Percentiles rank a stretch among this genome's conserved stretches.
Conservation (phyloP, 2,797 vertebrate species). For the Alauda arvensis region DNA sequence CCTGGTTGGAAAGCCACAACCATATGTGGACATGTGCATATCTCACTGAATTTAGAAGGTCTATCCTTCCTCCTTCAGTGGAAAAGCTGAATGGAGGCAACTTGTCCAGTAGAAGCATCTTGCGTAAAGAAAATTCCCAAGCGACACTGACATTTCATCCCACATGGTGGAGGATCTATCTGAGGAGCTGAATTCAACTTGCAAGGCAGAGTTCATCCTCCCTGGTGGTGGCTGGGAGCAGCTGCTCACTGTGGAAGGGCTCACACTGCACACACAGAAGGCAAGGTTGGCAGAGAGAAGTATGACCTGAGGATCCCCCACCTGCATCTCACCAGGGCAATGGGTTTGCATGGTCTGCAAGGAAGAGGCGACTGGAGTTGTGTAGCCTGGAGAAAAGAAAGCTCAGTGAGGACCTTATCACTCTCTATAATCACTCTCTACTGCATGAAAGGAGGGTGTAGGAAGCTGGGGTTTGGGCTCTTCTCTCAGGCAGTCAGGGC, state of each 20-base stretch:
- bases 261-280: background rate
- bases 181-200: background rate
- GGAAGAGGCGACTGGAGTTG: background rate
- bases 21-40: fast-evolving
- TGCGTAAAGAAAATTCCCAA: background rate
- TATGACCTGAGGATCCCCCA: fast-evolving
- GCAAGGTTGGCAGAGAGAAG: fast-evolving
- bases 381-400: background rate
- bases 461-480: background rate
- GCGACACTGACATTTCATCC: fast-evolving
- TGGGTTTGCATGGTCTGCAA: background rate
- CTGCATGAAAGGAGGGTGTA: background rate
- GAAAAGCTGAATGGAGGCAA: background rate
- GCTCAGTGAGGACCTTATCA: too few relatives aligned
- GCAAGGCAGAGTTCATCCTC: background rate
- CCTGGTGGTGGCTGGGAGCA: background rate
- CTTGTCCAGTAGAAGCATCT: background rate
- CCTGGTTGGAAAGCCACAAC: background rate
- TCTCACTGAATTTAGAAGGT: background rate
- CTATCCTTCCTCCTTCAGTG: background rate
- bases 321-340: background rate
- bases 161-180: background rate
- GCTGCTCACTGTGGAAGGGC: background rate
- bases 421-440: background rate
- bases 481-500: background rate